These are phyloP conservation scores for Cyprinodon diabolis DNA, from an alignment of 2,797 vertebrate genomes.

Conservation along the genomic window DNA sequence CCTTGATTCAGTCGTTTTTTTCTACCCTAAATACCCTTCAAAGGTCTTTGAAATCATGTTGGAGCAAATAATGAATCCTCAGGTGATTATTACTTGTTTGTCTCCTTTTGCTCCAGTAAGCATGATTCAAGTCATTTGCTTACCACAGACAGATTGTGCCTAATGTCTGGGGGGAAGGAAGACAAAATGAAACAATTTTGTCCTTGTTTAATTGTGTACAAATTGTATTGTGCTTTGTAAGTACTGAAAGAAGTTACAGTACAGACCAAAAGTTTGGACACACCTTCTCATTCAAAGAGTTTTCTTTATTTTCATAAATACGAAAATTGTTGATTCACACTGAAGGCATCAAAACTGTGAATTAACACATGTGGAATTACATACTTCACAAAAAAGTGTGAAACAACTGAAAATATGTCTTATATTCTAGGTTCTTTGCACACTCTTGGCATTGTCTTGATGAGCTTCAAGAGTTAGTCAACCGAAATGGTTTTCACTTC, in stretches of 20 bases:
- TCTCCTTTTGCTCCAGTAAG: slow-evolving; percentile 11
- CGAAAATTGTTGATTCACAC: too few relatives aligned
- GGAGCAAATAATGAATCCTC: slow-evolving; percentile 29
- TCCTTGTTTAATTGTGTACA: slow-evolving; percentile 8
- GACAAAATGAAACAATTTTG: background rate
- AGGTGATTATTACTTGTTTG: slow-evolving; percentile 19
- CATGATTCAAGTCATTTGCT: slow-evolving; percentile 8
- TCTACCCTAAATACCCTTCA: slow-evolving; percentile 9
- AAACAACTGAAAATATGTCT: too few relatives aligned
- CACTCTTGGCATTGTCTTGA: too few relatives aligned
- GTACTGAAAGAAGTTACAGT: background rate
- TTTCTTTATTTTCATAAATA: too few relatives aligned
- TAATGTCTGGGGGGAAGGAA: slow-evolving; percentile 1
- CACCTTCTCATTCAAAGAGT: too few relatives aligned
- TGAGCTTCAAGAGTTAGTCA: too few relatives aligned
- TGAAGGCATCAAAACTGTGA: too few relatives aligned
- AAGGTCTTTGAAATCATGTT: slow-evolving; percentile 30
- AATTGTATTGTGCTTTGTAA: slow-evolving; percentile 4
- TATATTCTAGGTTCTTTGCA: too few relatives aligned
- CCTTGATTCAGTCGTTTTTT: slow-evolving; percentile 31
- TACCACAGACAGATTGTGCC: background rate
- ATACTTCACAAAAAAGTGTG: too few relatives aligned
- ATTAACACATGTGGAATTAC: too few relatives aligned
- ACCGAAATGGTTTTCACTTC: too few relatives aligned
- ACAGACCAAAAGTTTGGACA: too few relatives aligned